A percentile compares a stretch with the other conserved stretches of the same genome.
phyloP scores from a whole-genome alignment of 2,113 vertebrate genomes.

The Lasiurus cinereus region DNA sequence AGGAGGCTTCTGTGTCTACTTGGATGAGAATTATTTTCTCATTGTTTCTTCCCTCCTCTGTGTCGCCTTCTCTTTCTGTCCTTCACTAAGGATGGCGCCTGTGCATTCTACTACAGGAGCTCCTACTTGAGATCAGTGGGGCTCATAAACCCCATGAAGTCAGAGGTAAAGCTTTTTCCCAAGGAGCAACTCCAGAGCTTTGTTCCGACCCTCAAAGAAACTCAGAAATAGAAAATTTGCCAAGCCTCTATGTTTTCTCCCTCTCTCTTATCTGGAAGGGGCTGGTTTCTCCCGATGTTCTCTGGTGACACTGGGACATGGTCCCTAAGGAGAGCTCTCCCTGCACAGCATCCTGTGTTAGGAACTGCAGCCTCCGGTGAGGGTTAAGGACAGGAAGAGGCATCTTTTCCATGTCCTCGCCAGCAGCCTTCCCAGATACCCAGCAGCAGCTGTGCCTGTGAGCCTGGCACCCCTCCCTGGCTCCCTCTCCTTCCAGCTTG shows the following conservation, averaged over 20 bases:
- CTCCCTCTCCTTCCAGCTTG: neutral
- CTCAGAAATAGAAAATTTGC: neutral
- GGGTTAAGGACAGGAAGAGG: neutral
- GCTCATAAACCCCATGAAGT: neutral
- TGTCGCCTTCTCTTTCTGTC: neutral
- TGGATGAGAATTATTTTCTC: neutral
- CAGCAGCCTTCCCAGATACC: neutral
- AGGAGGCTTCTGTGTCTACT: neutral
- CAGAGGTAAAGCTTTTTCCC: neutral
- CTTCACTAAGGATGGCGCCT: neutral
- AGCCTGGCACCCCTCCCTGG: neutral
- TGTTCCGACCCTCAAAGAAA: slow-evolving; percentile 1
- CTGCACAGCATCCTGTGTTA: neutral
- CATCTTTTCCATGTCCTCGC: neutral
- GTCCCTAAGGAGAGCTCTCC: neutral
- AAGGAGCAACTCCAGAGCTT: neutral
- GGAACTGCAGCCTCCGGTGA: neutral
- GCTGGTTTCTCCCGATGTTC: neutral
- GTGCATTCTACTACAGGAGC: neutral
- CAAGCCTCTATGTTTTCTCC: neutral
- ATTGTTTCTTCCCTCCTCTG: neutral
- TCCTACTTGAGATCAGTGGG: neutral
- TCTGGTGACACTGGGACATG: rapidly evolving
- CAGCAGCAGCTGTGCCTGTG: rapidly evolving
- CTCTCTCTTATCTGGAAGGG: neutral